These are phyloP conservation scores for Myiopsitta monachus DNA, from an alignment of 2,113 vertebrate species.

Conservation along the genomic window DNA sequence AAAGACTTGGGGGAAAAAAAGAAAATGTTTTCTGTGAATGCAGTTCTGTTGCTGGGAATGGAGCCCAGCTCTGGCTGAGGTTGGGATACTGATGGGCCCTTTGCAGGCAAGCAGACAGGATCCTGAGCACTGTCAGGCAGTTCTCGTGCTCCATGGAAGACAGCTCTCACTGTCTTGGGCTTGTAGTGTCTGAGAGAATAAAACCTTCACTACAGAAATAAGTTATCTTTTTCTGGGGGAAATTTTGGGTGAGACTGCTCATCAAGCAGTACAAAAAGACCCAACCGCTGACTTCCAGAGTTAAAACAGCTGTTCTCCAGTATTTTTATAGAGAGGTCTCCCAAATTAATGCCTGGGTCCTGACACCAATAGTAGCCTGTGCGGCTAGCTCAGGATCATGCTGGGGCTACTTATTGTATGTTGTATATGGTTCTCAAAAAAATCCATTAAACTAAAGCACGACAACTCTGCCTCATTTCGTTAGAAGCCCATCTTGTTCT, in stretches of 20 bases:
- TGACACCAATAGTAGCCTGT: background rate
- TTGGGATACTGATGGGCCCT: background rate
- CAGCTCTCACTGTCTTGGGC: background rate
- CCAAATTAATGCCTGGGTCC: background rate
- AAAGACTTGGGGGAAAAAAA: background rate
- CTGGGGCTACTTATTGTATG: background rate
- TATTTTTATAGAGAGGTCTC: background rate
- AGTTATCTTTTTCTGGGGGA: background rate
- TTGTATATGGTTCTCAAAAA: background rate
- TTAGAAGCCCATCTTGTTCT: background rate
- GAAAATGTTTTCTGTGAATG: background rate
- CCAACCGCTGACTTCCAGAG: accelerated
- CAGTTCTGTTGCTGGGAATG: background rate
- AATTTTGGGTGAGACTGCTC: background rate
- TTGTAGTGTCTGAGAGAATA: background rate
- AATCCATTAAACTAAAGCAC: background rate
- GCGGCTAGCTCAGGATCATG: background rate
- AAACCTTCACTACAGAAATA: background rate
- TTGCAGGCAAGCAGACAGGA: background rate
- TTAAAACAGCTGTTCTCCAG: background rate
- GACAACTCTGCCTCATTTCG: background rate
- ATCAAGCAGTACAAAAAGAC: background rate
- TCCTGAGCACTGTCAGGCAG: background rate
- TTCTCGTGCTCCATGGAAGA: background rate
- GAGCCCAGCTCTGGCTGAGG: background rate